Conservation (phyloP, 2,888 invertebrate genomes). For the Brachyptera putata region DNA sequence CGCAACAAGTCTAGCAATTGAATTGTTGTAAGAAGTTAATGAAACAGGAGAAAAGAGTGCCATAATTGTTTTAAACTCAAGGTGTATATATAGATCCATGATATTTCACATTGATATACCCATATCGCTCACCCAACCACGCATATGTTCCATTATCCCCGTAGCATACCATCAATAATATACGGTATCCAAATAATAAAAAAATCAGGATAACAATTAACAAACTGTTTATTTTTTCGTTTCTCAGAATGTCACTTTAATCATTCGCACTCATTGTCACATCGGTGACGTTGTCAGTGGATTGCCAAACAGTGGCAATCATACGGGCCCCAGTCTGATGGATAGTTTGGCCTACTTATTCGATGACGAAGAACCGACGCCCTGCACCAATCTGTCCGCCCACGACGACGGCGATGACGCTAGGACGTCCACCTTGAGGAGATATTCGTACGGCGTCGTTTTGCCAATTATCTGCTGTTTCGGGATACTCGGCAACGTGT, state of each 20-base stretch:
- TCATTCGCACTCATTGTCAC: no score
- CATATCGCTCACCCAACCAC: no score
- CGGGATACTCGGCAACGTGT: slow-evolving; percentile 71
- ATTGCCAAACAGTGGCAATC: not conserved
- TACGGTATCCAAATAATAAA: no score
- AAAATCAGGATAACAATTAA: not conserved
- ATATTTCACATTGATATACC: no score
- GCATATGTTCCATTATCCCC: no score
- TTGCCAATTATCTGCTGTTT: slow-evolving; percentile 65
- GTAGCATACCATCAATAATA: no score
- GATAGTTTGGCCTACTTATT: slow-evolving; percentile 19
- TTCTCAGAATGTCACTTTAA: not conserved
- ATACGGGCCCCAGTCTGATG: no score
- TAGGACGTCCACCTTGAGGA: slow-evolving; percentile 53
- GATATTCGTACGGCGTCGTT: slow-evolving; percentile 61
- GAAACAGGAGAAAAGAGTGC: no score
- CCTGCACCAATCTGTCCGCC: slow-evolving; percentile 24
- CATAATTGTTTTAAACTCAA: no score
- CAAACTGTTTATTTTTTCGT: not conserved
- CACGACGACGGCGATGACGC: slow-evolving; percentile 50
- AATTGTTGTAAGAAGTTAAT: no score
- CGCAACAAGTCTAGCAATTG: no score
- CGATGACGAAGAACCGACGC: slow-evolving; percentile 10
- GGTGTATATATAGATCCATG: no score
- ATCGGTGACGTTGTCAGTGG: not conserved